A percentile compares a stretch with the other conserved stretches of the same genome.
These are phyloP conservation scores for Andrena chrysosceles DNA, from an alignment of 2,888 invertebrate genomes.

Conservation along the genomic window DNA sequence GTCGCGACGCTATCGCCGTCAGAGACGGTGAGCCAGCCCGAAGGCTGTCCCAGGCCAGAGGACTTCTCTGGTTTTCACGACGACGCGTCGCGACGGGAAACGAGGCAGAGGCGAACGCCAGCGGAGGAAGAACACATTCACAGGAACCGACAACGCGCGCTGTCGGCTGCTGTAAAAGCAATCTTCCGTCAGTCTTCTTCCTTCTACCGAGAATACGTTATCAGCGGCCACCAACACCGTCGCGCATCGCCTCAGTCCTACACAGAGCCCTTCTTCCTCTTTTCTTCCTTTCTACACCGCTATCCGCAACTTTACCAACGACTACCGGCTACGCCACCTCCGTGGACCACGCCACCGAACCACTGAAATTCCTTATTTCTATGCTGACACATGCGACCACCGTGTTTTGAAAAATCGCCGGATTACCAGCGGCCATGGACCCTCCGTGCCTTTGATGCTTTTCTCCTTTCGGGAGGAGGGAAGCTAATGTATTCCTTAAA, in stretches of 20 bases:
- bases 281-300: neutral
- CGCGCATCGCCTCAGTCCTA: slow-evolving; percentile 13
- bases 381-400: slow-evolving; percentile 50
- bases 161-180: slow-evolving; percentile 79
- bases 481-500: slow-evolving; percentile 33
- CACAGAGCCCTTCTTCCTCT: slow-evolving; percentile 41
- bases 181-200: slow-evolving; percentile 80
- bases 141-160: slow-evolving; percentile 70
- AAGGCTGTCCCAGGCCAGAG: slow-evolving; percentile 61
- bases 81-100: slow-evolving; percentile 63
- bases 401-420: slow-evolving; percentile 45
- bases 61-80: slow-evolving; percentile 68
- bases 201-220: slow-evolving; percentile 80
- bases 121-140: slow-evolving; percentile 69
- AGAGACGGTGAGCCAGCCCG: slow-evolving; percentile 32
- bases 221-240: slow-evolving; percentile 70
- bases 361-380: slow-evolving; percentile 54
- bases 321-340: neutral
- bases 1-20: slow-evolving; percentile 52
- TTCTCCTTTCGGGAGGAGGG: neutral
- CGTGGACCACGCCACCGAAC: neutral
- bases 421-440: slow-evolving; percentile 11
- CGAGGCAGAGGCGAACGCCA: slow-evolving; percentile 46
- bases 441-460: slow-evolving; percentile 20
- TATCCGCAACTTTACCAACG: slow-evolving; percentile 26